Conservation (phyloP, 2,113 vertebrate species). For the human (Homo sapiens) region DNA sequence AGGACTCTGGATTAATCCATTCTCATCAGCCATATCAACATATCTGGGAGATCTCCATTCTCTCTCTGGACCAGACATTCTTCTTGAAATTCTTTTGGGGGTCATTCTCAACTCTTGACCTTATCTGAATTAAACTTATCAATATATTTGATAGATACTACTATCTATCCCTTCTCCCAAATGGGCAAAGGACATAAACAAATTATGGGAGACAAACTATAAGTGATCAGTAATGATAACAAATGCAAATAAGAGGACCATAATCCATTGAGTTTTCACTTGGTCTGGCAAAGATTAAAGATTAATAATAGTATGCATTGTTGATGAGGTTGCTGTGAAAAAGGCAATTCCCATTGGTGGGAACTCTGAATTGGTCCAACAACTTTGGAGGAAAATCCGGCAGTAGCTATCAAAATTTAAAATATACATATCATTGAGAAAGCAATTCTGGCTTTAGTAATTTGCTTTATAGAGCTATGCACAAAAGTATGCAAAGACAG, state of each 20-base stretch:
- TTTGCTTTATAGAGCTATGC: conserved; percentile 23
- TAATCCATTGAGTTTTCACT: background rate
- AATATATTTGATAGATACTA: background rate
- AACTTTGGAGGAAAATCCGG: background rate
- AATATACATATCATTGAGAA: background rate
- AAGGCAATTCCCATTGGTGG: background rate
- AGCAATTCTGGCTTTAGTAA: background rate
- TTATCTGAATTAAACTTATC: background rate
- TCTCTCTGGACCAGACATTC: background rate
- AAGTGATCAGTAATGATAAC: background rate
- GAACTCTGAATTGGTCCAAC: background rate
- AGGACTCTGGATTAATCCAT: background rate
- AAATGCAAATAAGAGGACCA: background rate
- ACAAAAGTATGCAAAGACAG: background rate
- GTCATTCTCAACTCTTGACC: background rate
- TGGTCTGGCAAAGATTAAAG: background rate
- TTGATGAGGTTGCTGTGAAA: background rate
- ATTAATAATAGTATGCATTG: background rate
- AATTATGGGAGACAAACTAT: background rate
- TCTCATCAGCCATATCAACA: background rate
- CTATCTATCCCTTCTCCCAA: background rate
- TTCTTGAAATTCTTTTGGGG: background rate
- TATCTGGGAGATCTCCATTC: background rate
- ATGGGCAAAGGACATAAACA: background rate
- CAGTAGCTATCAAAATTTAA: conserved; percentile 31